Percentiles rank a stretch among this genome's conserved stretches.
phyloP scores from a whole-genome alignment of 1,140 invertebrate species.

The Papilio polytes region DNA sequence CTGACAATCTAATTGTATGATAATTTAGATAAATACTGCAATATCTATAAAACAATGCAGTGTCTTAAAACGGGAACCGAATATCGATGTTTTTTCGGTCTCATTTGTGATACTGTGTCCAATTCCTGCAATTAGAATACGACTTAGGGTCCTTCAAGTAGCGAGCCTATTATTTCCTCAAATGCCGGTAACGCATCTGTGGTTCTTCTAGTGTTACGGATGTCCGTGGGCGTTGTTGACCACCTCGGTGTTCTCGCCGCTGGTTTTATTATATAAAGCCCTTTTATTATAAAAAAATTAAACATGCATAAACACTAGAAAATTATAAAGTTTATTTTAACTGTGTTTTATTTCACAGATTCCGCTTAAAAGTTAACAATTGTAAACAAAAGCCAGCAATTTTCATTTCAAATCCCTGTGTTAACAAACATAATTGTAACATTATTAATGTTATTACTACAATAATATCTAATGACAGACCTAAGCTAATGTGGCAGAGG shows the following conservation, averaged over 20 bases:
- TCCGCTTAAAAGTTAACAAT: background rate
- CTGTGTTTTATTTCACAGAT: background rate
- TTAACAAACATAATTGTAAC: background rate
- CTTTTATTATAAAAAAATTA: too few relatives aligned
- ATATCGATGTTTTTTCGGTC: too few relatives aligned
- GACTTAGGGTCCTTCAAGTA: too few relatives aligned
- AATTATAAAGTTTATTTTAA: background rate
- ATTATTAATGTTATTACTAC: background rate
- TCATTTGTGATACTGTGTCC: background rate
- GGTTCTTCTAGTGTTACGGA: too few relatives aligned
- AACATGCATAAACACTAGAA: too few relatives aligned
- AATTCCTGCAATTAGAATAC: too few relatives aligned
- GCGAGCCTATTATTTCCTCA: too few relatives aligned
- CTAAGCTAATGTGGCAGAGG: slow-evolving; percentile 12
- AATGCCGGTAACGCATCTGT: too few relatives aligned
- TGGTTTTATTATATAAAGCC: too few relatives aligned
- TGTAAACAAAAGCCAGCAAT: background rate
- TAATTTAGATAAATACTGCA: background rate
- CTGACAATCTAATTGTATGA: background rate
- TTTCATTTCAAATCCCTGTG: background rate
- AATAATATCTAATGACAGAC: slow-evolving; percentile 3
- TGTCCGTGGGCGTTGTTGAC: too few relatives aligned
- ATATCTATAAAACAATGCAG: too few relatives aligned
- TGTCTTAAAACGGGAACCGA: background rate
- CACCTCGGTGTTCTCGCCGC: too few relatives aligned